phyloP scores from a whole-genome alignment of 2,888 invertebrate species.

The Microctonus brassicae region DNA sequence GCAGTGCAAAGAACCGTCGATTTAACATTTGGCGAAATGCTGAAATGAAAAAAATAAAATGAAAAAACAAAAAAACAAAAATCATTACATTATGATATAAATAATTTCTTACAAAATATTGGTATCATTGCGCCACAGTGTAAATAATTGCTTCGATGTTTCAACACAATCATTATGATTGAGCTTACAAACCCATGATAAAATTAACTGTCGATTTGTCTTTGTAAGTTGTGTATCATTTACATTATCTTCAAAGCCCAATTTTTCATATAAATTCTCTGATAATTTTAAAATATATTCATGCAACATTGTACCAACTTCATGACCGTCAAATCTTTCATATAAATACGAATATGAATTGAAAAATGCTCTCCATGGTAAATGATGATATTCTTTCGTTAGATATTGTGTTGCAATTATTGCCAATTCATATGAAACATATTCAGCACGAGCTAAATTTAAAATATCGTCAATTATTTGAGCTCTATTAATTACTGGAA shows the following conservation, averaged over 20 bases:
- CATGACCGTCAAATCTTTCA: slow-evolving; percentile 51
- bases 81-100: not conserved
- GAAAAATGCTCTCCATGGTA: slow-evolving; percentile 80
- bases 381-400: slow-evolving; percentile 76
- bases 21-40: slow-evolving; percentile 77
- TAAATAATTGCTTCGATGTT: slow-evolving; percentile 69
- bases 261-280: slow-evolving; percentile 68
- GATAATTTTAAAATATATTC: slow-evolving; percentile 69
- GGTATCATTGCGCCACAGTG: slow-evolving; percentile 33
- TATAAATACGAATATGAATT: slow-evolving; percentile 67
- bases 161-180: slow-evolving; percentile 74
- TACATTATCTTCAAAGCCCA: slow-evolving; percentile 71
- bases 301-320: slow-evolving; percentile 26
- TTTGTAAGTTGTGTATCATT: slow-evolving; percentile 73
- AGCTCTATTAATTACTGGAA: slow-evolving; percentile 80
- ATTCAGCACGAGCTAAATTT: slow-evolving; percentile 79
- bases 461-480: slow-evolving; percentile 86
- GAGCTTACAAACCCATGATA: slow-evolving; percentile 78
- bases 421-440: slow-evolving; percentile 75
- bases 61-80: not conserved
- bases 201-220: slow-evolving; percentile 75
- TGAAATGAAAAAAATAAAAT: slow-evolving; percentile 52
- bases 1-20: slow-evolving; percentile 83
- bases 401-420: slow-evolving; percentile 80
- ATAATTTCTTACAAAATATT: slow-evolving; percentile 38